Evolutionary conservation across 1,140 invertebrate genomes (phyloP).

Genomic region (Phortica variegata): DNA sequence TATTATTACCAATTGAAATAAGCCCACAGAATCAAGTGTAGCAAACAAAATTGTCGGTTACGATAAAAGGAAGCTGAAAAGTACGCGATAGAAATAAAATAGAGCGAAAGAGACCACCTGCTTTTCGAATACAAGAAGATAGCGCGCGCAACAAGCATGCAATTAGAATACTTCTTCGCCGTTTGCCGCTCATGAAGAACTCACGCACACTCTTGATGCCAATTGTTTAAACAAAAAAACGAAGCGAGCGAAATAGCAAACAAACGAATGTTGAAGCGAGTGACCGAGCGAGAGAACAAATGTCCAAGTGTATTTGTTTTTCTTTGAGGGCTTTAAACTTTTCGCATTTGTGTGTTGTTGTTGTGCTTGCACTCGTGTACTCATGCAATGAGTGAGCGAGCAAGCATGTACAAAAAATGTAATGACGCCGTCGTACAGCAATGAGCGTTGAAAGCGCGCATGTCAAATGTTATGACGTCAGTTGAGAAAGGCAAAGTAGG

Average conservation of each 20-base stretch:
- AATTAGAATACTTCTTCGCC: background rate
- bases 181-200: background rate
- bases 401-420: too few relatives aligned
- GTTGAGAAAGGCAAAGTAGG: too few relatives aligned
- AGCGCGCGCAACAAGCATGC: background rate
- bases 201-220: background rate
- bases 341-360: too few relatives aligned
- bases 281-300: background rate
- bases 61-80: background rate
- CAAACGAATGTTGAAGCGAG: background rate
- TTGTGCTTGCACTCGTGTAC: too few relatives aligned
- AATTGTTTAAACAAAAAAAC: background rate
- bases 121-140: too few relatives aligned
- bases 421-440: too few relatives aligned
- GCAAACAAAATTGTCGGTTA: background rate
- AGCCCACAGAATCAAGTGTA: background rate
- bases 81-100: background rate
- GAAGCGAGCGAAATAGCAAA: background rate
- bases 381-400: too few relatives aligned
- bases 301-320: background rate
- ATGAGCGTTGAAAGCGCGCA: too few relatives aligned
- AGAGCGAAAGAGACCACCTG: too few relatives aligned
- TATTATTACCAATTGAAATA: conserved; percentile 5
- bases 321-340: too few relatives aligned
- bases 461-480: too few relatives aligned